These are phyloP conservation scores for Mus minutoides DNA, from an alignment of 2,797 vertebrate genomes.

Conservation along the genomic window DNA sequence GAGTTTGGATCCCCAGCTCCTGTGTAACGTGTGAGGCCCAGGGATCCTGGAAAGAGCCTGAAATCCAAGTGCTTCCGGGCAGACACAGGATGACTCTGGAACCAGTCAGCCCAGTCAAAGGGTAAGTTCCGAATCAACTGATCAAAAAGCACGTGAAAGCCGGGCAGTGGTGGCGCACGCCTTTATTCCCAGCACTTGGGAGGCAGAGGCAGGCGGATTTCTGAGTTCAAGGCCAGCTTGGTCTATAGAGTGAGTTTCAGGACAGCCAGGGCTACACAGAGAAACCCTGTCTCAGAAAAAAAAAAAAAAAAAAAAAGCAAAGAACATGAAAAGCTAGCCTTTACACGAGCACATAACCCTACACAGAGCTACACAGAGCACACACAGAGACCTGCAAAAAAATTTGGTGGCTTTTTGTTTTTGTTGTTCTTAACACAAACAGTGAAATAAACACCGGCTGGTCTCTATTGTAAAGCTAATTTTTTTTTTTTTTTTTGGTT, in stretches of 20 bases:
- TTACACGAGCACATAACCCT: not conserved
- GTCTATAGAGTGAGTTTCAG: too few relatives aligned
- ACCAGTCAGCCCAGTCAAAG: not conserved
- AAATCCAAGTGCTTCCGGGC: not conserved
- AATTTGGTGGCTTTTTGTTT: not conserved
- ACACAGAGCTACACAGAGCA: not conserved
- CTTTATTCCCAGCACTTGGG: too few relatives aligned
- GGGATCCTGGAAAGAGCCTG: not conserved
- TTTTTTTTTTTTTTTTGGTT: too few relatives aligned
- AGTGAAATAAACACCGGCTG: not conserved
- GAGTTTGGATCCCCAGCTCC: not conserved
- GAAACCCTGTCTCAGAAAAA: too few relatives aligned
- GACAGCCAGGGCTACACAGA: too few relatives aligned
- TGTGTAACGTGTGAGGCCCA: not conserved
- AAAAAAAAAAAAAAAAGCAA: too few relatives aligned
- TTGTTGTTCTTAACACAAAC: not conserved
- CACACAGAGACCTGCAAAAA: not conserved
- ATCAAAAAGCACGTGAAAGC: not conserved
- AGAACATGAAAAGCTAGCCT: too few relatives aligned
- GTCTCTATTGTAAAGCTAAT: constrained; percentile 35
- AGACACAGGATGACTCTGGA: not conserved
- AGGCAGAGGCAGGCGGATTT: too few relatives aligned
- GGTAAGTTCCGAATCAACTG: not conserved
- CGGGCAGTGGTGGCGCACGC: too few relatives aligned
- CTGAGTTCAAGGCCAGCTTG: too few relatives aligned